Conservation (phyloP, 2,797 vertebrate genomes). For the Alfaro cultratus region DNA sequence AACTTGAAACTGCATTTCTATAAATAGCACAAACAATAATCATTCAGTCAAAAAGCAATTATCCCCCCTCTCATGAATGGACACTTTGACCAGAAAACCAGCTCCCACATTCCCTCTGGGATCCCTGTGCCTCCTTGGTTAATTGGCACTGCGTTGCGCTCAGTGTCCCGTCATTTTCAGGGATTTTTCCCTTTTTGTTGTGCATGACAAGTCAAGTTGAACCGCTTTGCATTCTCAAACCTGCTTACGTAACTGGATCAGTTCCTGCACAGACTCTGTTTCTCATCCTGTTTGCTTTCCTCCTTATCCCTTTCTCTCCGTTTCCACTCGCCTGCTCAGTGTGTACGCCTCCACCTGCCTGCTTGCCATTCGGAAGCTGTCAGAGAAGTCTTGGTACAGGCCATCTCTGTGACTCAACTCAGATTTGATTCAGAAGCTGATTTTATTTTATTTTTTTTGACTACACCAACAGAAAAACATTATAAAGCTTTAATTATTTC, state of each 20-base stretch:
- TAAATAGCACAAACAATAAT: neutral
- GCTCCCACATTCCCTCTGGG: conserved; percentile 31
- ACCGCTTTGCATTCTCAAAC: conserved; percentile 72
- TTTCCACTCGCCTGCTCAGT: conserved; percentile 24
- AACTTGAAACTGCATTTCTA: neutral
- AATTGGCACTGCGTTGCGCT: conserved; percentile 27
- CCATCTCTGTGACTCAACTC: conserved; percentile 48
- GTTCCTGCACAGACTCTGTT: conserved; percentile 53
- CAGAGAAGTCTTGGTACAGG: conserved; percentile 37
- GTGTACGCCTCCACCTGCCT: conserved; percentile 56
- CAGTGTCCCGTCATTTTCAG: conserved; percentile 54
- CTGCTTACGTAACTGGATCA: conserved; percentile 78
- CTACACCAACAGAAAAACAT: neutral
- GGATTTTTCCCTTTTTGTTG: conserved; percentile 64
- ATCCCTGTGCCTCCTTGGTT: conserved; percentile 39
- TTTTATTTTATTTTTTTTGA: conserved; percentile 12
- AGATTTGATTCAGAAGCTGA: conserved; percentile 18
- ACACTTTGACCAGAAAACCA: conserved; percentile 9
- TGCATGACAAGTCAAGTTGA: conserved; percentile 72
- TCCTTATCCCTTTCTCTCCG: conserved; percentile 22
- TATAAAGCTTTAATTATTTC: neutral
- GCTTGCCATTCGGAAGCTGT: conserved; percentile 30
- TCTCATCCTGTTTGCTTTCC: conserved; percentile 55
- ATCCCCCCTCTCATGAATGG: conserved; percentile 1
- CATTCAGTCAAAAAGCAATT: neutral